Conservation (phyloP, 2,888 invertebrate genomes). For the Dryobota labecula region DNA sequence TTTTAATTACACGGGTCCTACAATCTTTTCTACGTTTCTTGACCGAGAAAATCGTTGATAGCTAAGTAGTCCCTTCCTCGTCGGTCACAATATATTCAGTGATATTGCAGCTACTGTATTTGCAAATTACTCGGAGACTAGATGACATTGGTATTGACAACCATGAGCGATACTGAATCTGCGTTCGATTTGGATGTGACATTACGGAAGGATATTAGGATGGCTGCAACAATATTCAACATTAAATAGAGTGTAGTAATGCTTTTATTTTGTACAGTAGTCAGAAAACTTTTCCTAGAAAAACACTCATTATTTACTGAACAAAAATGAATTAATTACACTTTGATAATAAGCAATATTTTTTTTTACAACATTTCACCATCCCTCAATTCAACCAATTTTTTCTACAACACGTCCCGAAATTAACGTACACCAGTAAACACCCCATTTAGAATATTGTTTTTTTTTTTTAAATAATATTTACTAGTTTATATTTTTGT, state of each 20-base stretch:
- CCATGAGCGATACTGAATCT: slow-evolving; percentile 4
- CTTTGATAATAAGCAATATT: neutral
- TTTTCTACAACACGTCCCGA: no score
- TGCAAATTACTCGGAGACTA: slow-evolving; percentile 35
- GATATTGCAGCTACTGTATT: slow-evolving; percentile 20
- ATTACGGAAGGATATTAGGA: neutral
- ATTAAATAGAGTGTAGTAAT: neutral
- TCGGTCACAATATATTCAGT: no score
- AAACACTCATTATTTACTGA: neutral
- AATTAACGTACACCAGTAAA: no score
- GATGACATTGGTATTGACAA: slow-evolving; percentile 20
- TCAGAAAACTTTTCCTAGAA: no score
- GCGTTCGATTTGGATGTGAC: neutral
- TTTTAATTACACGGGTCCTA: neutral
- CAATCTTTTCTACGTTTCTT: neutral
- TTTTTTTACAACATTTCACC: neutral
- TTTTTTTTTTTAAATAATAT: no score
- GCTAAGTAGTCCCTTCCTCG: neutral
- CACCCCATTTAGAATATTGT: no score
- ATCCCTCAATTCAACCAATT: neutral
- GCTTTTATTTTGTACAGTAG: neutral
- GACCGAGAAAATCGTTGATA: neutral
- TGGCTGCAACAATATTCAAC: neutral
- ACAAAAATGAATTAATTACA: neutral
- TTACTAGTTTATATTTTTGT: no score